These are phyloP conservation scores for Cantharis rustica DNA, from an alignment of 2,888 invertebrate genomes.

Conservation along the genomic window DNA sequence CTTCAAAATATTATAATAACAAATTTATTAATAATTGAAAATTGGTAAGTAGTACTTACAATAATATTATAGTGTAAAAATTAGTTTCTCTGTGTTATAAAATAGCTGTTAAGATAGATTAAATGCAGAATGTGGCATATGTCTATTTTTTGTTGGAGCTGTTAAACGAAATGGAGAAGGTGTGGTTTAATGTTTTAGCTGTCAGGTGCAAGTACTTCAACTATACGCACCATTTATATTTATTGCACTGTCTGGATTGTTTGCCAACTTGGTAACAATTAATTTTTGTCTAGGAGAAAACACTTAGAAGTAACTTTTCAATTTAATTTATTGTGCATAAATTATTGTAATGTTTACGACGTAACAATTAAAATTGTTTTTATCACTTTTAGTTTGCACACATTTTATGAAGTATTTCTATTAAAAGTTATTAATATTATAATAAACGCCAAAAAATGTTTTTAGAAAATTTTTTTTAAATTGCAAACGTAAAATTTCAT, in stretches of 20 bases:
- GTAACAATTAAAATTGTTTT: background rate
- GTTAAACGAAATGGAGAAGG: constrained; percentile 12
- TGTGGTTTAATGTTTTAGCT: constrained; percentile 8
- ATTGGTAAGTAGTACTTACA: background rate
- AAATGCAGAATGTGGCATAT: background rate
- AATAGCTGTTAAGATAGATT: background rate
- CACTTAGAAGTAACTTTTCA: background rate
- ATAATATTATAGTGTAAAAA: background rate
- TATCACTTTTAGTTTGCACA: background rate
- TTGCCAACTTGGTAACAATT: constrained; percentile 7
- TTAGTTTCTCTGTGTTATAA: background rate
- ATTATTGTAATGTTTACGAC: background rate
- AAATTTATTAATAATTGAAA: no score
- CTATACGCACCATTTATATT: constrained; percentile 14
- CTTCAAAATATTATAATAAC: no score
- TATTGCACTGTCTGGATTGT: constrained; percentile 5
- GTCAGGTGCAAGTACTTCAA: constrained; percentile 15
- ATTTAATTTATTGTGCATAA: background rate
- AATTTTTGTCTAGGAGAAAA: constrained; percentile 2
- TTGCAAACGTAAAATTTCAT: no score
- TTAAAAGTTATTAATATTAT: no score
- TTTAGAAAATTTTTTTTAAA: no score
- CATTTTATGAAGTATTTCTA: background rate
- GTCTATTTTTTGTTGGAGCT: constrained; percentile 6
- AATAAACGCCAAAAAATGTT: no score